Conservation (phyloP, 2,888 invertebrate genomes). For the Lacanobia oleracea region DNA sequence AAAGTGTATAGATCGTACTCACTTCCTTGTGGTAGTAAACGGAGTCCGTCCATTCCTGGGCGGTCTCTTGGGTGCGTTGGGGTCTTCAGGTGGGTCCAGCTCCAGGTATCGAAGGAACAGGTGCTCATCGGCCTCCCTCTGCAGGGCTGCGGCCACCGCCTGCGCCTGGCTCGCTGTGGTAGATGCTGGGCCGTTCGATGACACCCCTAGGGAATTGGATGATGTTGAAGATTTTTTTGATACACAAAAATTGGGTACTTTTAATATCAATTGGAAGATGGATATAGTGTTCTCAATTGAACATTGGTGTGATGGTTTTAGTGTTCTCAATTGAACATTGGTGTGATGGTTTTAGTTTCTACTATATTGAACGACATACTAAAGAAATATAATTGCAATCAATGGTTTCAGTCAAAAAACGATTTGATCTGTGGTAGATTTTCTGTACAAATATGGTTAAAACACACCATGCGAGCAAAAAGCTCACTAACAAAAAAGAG, state of each 20-base stretch:
- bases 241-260: neutral
- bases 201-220: slow-evolving; percentile 73
- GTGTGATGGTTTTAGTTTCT: too few relatives aligned
- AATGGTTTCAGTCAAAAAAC: neutral
- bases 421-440: neutral
- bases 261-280: neutral
- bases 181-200: slow-evolving; percentile 83
- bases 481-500: neutral
- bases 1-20: slow-evolving; percentile 64
- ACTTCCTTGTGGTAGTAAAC: slow-evolving; percentile 94
- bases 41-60: slow-evolving; percentile 94
- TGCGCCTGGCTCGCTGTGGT: slow-evolving; percentile 88
- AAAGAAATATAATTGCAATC: neutral
- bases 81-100: slow-evolving; percentile 94
- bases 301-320: too few relatives aligned
- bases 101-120: slow-evolving; percentile 94
- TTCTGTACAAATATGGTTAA: too few relatives aligned
- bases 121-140: slow-evolving; percentile 93
- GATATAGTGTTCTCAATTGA: neutral
- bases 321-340: too few relatives aligned
- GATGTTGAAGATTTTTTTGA: neutral
- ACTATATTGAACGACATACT: too few relatives aligned
- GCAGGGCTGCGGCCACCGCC: slow-evolving; percentile 89
- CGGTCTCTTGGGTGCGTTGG: slow-evolving; percentile 88
- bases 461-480: neutral